Base-by-base conservation (phyloP, 1,140 invertebrate genomes). In the Pogonus chalceus region DNA sequence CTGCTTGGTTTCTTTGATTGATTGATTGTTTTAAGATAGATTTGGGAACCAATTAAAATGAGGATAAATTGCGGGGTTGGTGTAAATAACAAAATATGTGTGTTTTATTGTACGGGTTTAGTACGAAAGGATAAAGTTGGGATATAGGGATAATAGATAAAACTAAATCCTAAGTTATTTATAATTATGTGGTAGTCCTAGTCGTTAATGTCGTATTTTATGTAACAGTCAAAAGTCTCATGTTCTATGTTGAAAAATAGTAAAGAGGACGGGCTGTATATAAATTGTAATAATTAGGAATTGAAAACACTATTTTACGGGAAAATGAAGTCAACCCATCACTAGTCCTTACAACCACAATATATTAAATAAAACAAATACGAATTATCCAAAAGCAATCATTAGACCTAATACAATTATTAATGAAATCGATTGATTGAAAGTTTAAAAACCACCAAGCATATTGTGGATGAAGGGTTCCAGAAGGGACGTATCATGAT, bases 311-410 rank as follows among this genome's bases (percentile, higher is more conserved):
- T 51, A 51, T 24, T 55, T 51, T 51, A 22, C 55, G 56, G 53
- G 54, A 55, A 56, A 55, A 61, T 61, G 52, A 62, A 61, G 51
- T 52, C 55, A 64, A 62, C 60, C 59, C 62, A 61, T 61, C 59
- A 58, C 58, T 60, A 52, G 24, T 63, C 61, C 64, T 65, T 65
- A 60, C 60, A 65, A 59, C 61, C 61, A 62, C 61, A 62, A 62
- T 66, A 65, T 63, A 65, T 63, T 62, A 56, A 63, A 57, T 57
- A 53, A 57, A 54, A 53, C 12, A 57, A 10, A n/a, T 43, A 43
- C 56, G 52, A 57, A 57, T 20, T 56, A 31, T 23, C 24, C 2
- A 54, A 54, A 54, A 52, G 56, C 49, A 49, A 53, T 57, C 49
- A 56, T 46, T 57, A 43, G 37, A 43, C 37, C 53, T 52, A 55